Evolutionary conservation across 2,888 invertebrate species (phyloP).

Genomic region (Andrena trimmerana): DNA sequence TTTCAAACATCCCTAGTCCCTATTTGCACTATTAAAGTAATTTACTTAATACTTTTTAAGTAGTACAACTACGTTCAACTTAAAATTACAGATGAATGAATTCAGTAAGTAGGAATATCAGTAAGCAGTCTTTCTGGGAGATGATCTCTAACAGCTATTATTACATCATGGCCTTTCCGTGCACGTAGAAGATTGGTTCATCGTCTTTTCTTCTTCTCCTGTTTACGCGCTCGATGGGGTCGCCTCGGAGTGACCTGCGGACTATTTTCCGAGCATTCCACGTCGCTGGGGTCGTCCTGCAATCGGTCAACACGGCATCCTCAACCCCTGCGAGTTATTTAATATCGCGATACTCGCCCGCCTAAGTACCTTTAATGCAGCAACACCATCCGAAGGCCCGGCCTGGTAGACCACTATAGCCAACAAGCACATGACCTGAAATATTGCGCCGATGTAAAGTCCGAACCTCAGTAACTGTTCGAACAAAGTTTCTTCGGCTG

Average conservation of each 20-base stretch:
- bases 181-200: conserved; percentile 9
- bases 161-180: not conserved
- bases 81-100: not conserved
- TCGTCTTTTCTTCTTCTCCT: conserved; percentile 90
- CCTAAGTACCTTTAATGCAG: conserved; percentile 80
- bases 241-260: conserved; percentile 90
- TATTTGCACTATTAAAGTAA: not conserved
- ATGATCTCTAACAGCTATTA: conserved; percentile 13
- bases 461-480: conserved; percentile 86
- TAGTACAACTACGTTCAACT: not conserved
- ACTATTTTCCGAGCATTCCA: conserved; percentile 91
- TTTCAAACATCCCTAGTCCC: not conserved
- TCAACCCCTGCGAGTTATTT: not conserved
- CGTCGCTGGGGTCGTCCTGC: conserved; percentile 90
- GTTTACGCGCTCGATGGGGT: conserved; percentile 88
- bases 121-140: conserved; percentile 18
- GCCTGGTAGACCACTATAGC: conserved; percentile 90
- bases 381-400: conserved; percentile 81
- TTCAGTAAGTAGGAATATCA: not conserved
- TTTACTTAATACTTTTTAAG: conserved; percentile 2
- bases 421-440: conserved; percentile 93
- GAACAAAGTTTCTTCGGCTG: conserved; percentile 82
- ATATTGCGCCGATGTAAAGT: conserved; percentile 94
- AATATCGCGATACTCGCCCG: not conserved
- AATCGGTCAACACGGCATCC: conserved; percentile 63